A percentile compares a stretch with the other conserved stretches of the same genome.
These are phyloP conservation scores for Gambusia yucatana DNA, from an alignment of 2,797 vertebrate species.

Conservation along the genomic window DNA sequence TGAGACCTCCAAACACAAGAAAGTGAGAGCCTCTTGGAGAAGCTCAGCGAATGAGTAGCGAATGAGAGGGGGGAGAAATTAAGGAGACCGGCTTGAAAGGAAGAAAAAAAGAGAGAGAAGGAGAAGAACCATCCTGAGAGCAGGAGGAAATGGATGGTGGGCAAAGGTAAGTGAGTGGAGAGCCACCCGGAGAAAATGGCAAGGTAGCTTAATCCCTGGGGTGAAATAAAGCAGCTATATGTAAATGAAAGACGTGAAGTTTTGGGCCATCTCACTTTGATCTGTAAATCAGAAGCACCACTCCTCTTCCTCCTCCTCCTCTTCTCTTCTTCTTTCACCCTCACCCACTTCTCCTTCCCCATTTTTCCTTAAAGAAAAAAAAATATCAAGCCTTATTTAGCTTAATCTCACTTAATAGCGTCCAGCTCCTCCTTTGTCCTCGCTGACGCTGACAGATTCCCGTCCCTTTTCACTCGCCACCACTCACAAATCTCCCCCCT, in stretches of 20 bases:
- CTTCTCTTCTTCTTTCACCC: constrained; percentile 57
- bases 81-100: constrained; percentile 45
- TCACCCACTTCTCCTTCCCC: constrained; percentile 70
- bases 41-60: constrained; percentile 55
- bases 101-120: constrained; percentile 8
- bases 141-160: constrained; percentile 56
- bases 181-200: constrained; percentile 77
- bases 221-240: constrained; percentile 97
- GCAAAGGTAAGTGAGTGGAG: constrained; percentile 77
- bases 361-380: constrained; percentile 87
- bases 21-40: constrained; percentile 72
- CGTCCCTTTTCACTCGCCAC: constrained; percentile 87
- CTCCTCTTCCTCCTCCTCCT: constrained; percentile 34
- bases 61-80: constrained; percentile 66
- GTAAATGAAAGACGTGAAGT: constrained; percentile 92
- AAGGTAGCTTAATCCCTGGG: constrained; percentile 88
- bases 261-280: constrained; percentile 90
- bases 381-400: constrained; percentile 90
- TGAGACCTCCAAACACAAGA: constrained; percentile 71
- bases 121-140: constrained; percentile 62
- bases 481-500: constrained; percentile 89
- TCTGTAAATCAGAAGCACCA: constrained; percentile 87
- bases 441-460: constrained; percentile 94
- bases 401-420: constrained; percentile 99
- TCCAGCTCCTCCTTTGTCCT: constrained; percentile 91